Conservation (phyloP, 1,140 invertebrate species). For the Nautilus pompilius region DNA sequence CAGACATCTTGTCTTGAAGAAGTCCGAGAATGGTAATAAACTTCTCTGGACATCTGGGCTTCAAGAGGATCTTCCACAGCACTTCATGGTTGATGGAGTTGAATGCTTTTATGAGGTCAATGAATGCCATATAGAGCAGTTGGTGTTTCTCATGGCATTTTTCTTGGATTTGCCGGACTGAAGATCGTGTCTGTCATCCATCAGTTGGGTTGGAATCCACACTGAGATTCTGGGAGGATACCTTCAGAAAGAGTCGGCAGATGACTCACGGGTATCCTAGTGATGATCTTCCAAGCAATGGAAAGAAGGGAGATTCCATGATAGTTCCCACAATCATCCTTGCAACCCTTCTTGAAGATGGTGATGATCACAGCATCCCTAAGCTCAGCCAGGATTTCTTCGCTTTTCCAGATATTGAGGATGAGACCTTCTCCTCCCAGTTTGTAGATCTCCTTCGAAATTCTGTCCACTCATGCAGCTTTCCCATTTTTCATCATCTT, state of each 20-base stretch:
- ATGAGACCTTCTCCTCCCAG: not conserved
- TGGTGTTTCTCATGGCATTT: not conserved
- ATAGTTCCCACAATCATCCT: not conserved
- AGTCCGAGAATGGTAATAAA: not conserved
- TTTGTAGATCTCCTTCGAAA: not conserved
- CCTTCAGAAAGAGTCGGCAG: not conserved
- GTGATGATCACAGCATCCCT: not conserved
- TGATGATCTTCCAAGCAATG: not conserved
- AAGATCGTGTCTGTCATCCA: not conserved
- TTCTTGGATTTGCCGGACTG: not conserved
- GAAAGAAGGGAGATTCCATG: not conserved
- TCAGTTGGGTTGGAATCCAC: not conserved
- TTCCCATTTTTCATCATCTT: not conserved
- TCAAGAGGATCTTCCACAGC: not conserved
- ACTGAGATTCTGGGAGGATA: not conserved
- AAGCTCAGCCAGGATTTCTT: not conserved
- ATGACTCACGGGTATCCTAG: not conserved
- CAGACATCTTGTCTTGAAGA: not conserved
- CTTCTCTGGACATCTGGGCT: not conserved
- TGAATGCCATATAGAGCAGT: not conserved
- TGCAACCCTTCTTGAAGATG: not conserved
- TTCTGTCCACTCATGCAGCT: not conserved
- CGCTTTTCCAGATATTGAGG: not conserved
- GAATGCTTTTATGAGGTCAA: not conserved
- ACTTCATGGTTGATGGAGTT: not conserved